A percentile compares a stretch with the other conserved stretches of the same genome.
Evolutionary conservation across 1,140 invertebrate genomes (phyloP).

Genomic region (Drosophila sproati): DNA sequence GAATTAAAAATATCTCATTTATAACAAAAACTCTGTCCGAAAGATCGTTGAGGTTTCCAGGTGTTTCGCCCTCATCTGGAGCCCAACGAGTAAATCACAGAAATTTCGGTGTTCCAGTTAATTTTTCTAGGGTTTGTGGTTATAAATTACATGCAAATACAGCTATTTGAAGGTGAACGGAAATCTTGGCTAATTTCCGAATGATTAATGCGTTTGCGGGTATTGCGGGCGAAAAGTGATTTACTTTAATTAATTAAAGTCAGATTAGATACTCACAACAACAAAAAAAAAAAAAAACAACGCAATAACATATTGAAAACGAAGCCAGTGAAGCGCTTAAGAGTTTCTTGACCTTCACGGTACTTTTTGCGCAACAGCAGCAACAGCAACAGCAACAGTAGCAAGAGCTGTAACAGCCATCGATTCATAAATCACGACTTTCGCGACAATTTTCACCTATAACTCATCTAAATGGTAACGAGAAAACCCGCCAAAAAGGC

Average conservation of each 20-base stretch:
- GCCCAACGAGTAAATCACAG: too few species aligned
- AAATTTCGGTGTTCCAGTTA: too few species aligned
- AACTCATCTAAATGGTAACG: slow-evolving; percentile 78
- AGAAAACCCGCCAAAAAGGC: slow-evolving; percentile 57
- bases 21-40: neutral
- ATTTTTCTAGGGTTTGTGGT: neutral
- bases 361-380: slow-evolving; percentile 35
- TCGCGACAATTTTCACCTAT: slow-evolving; percentile 82
- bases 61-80: slow-evolving; percentile 19
- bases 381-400: slow-evolving; percentile 5
- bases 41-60: slow-evolving; percentile 12
- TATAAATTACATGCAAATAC: slow-evolving; percentile 58
- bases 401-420: slow-evolving; percentile 34
- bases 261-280: slow-evolving; percentile 32
- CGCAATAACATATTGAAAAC: slow-evolving; percentile 30
- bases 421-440: slow-evolving; percentile 80
- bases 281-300: slow-evolving; percentile 6
- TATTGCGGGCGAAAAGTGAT: slow-evolving; percentile 62
- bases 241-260: slow-evolving; percentile 78
- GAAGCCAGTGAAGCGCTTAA: slow-evolving; percentile 49
- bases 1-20: neutral
- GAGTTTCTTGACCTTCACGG: slow-evolving; percentile 76
- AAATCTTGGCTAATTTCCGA: slow-evolving; percentile 77
- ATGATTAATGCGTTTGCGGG: slow-evolving; percentile 70
- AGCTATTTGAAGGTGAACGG: slow-evolving; percentile 81